phyloP scores from a whole-genome alignment of 2,888 invertebrate genomes.

The Drosophila mimica region DNA sequence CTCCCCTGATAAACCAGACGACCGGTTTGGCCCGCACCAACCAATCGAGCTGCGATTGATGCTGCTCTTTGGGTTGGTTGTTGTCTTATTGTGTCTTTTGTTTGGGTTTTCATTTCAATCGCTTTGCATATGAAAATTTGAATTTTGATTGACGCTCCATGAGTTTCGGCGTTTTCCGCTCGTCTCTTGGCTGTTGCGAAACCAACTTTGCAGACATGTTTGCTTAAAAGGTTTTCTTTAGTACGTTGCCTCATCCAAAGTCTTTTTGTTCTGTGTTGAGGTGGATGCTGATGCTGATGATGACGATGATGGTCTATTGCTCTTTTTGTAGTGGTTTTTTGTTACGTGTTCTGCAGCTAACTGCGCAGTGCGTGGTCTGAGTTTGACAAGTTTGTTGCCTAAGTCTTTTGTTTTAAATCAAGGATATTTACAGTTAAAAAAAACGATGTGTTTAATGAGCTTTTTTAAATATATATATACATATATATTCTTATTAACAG shows the following conservation, averaged over 20 bases:
- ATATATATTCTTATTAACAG: neutral
- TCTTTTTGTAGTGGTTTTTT: conserved; percentile 9
- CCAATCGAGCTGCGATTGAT: conserved; percentile 21
- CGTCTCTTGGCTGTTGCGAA: conserved; percentile 57
- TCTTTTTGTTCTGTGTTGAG: conserved; percentile 51
- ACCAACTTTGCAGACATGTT: conserved; percentile 33
- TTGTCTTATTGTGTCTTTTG: conserved; percentile 32
- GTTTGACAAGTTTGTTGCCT: conserved; percentile 44
- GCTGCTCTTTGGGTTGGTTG: conserved; percentile 35
- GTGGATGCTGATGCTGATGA: conserved; percentile 13
- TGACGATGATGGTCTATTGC: conserved; percentile 22
- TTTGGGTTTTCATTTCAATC: conserved; percentile 50
- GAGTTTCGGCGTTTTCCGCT: conserved; percentile 52
- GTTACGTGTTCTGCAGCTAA: conserved; percentile 13
- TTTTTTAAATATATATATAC: neutral
- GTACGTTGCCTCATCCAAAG: conserved; percentile 39
- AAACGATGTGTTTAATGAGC: neutral
- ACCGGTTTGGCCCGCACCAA: conserved; percentile 53
- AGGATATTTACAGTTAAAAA: neutral
- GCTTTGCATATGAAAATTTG: conserved; percentile 68
- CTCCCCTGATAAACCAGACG: conserved; percentile 10
- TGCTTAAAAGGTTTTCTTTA: conserved; percentile 32
- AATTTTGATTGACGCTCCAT: conserved; percentile 69
- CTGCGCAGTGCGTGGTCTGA: neutral
- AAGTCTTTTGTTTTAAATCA: conserved; percentile 38